Conservation (phyloP, 1,140 invertebrate species). For the Rhyacophila brunnea region DNA sequence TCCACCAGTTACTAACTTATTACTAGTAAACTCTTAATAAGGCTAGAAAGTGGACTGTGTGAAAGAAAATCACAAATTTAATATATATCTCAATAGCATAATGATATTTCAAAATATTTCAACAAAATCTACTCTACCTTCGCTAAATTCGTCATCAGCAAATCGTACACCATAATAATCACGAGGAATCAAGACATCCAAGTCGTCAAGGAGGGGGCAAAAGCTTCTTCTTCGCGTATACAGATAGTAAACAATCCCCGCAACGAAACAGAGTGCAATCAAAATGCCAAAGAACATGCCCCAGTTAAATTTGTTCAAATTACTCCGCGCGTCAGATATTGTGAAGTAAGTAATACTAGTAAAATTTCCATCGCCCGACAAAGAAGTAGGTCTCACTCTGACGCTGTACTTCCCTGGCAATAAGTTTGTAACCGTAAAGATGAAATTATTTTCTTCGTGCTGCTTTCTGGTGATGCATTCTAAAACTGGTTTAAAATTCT, state of each 20-base stretch:
- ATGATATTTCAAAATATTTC: too few species aligned
- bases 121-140: too few species aligned
- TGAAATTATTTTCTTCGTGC: conserved; percentile 35
- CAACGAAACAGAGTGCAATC: not conserved
- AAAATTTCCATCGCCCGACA: conserved; percentile 60
- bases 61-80: too few species aligned
- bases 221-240: not conserved
- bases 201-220: too few species aligned
- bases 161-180: too few species aligned
- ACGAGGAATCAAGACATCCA: too few species aligned
- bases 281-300: conserved; percentile 8
- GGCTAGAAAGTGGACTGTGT: too few species aligned
- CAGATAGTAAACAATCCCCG: not conserved
- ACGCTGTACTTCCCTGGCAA: conserved; percentile 65
- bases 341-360: conserved; percentile 38
- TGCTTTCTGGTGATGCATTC: conserved; percentile 49
- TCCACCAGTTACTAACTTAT: too few species aligned
- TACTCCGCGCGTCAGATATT: not conserved
- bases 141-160: too few species aligned
- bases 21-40: too few species aligned
- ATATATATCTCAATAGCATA: too few species aligned
- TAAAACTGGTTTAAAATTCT: conserved; percentile 23
- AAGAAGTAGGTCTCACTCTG: conserved; percentile 60
- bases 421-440: conserved; percentile 41
- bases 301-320: conserved; percentile 10